Evolutionary conservation across 2,113 vertebrate genomes (phyloP).

Genomic region (Ctenodactylus gundi): DNA sequence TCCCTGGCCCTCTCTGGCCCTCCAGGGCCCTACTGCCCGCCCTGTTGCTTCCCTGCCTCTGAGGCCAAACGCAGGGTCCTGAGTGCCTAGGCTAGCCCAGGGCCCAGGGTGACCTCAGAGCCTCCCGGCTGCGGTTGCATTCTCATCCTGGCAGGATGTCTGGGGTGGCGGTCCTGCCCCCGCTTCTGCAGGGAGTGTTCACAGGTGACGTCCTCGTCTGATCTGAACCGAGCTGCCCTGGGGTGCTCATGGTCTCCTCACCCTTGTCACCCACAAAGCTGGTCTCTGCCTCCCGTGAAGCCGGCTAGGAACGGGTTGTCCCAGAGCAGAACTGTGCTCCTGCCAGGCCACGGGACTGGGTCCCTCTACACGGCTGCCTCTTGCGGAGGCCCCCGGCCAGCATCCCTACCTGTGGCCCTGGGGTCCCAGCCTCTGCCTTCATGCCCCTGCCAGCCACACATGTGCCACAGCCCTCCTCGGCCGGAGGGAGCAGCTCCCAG

Average conservation of each 20-base stretch:
- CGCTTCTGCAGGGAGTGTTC: not conserved
- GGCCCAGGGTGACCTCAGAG: not conserved
- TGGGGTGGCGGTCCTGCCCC: not conserved
- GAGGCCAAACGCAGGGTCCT: not conserved
- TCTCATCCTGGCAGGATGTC: not conserved
- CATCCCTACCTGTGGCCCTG: not conserved
- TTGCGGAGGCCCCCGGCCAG: too few species aligned
- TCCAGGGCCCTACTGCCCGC: not conserved
- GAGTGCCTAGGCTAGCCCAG: accelerated
- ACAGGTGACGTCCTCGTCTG: not conserved
- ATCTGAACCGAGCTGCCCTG: not conserved
- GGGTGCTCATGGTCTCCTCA: accelerated
- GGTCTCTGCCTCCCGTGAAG: accelerated
- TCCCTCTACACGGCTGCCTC: not conserved
- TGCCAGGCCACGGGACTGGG: not conserved
- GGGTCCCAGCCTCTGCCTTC: not conserved
- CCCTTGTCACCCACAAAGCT: not conserved
- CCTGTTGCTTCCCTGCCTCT: accelerated
- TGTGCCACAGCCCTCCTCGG: not conserved
- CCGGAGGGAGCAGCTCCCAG: not conserved
- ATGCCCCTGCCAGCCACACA: too few species aligned
- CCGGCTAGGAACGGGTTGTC: not conserved
- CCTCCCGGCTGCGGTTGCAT: too few species aligned
- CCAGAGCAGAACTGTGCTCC: accelerated
- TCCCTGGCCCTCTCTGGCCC: too few species aligned